Conservation (phyloP, 1,140 invertebrate genomes). For the Sminthurinus signatus region DNA sequence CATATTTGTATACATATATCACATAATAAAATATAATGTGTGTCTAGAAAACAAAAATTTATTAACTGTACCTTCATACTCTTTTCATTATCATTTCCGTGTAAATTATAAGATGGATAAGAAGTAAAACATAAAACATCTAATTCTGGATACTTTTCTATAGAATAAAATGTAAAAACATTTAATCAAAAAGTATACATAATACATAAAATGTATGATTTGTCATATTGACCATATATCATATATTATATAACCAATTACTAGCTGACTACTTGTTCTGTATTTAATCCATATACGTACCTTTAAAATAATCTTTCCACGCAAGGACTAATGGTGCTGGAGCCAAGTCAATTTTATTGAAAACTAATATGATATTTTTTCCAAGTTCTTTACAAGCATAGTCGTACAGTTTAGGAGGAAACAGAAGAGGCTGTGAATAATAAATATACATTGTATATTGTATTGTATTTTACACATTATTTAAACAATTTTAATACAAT, state of each 20-base stretch:
- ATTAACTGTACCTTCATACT: neutral
- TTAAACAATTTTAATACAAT: too few relatives aligned
- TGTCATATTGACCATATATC: too few relatives aligned
- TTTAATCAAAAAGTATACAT: too few relatives aligned
- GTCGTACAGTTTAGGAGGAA: conserved; percentile 81
- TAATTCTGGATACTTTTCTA: conserved; percentile 61
- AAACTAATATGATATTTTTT: conserved; percentile 76
- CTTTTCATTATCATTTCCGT: conserved; percentile 16
- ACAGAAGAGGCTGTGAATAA: conserved; percentile 61
- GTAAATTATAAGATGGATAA: conserved; percentile 65
- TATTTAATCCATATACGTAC: neutral
- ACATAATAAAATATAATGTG: too few relatives aligned
- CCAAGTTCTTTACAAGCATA: conserved; percentile 65
- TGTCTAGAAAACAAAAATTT: too few relatives aligned
- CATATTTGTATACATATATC: too few relatives aligned
- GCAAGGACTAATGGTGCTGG: conserved; percentile 72
- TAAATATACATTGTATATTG: conserved; percentile 21
- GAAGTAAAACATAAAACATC: conserved; percentile 78
- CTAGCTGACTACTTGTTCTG: too few relatives aligned
- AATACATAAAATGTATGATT: too few relatives aligned
- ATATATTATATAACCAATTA: too few relatives aligned
- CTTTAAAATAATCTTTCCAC: conserved; percentile 77
- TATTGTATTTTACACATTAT: too few relatives aligned
- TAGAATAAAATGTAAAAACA: neutral
- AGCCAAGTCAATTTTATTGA: conserved; percentile 90